Conservation (phyloP, 2,797 vertebrate genomes). For the Cossypha heuglini region DNA sequence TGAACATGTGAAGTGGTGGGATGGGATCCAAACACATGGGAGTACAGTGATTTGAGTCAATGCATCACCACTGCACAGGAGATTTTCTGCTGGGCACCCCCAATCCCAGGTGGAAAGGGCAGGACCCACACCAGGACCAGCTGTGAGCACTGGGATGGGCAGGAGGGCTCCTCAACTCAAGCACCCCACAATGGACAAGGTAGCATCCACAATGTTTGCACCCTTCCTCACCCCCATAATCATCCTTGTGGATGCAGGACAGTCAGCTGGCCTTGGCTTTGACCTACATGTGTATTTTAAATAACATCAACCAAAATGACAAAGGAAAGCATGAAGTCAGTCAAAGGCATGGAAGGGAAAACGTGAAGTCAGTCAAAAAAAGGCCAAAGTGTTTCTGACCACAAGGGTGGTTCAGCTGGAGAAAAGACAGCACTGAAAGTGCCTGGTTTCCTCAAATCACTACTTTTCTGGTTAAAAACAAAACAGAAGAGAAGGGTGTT, state of each 20-base stretch:
- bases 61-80: background rate
- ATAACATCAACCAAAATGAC: background rate
- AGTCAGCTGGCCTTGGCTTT: background rate
- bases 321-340: background rate
- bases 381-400: background rate
- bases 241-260: background rate
- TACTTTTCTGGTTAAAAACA: background rate
- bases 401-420: background rate
- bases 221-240: background rate
- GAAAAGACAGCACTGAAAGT: background rate
- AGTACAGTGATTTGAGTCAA: background rate
- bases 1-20: background rate
- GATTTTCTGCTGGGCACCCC: background rate
- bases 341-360: background rate
- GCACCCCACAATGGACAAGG: background rate
- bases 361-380: background rate
- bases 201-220: background rate
- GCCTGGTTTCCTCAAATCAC: slow-evolving; percentile 20
- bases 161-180: background rate
- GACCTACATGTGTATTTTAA: background rate
- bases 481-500: background rate
- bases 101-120: background rate
- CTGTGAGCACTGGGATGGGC: background rate
- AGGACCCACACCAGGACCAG: background rate
- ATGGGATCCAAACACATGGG: rapidly evolving